Conservation (phyloP, 2,113 vertebrate genomes). For the Ammodytes marinus region DNA sequence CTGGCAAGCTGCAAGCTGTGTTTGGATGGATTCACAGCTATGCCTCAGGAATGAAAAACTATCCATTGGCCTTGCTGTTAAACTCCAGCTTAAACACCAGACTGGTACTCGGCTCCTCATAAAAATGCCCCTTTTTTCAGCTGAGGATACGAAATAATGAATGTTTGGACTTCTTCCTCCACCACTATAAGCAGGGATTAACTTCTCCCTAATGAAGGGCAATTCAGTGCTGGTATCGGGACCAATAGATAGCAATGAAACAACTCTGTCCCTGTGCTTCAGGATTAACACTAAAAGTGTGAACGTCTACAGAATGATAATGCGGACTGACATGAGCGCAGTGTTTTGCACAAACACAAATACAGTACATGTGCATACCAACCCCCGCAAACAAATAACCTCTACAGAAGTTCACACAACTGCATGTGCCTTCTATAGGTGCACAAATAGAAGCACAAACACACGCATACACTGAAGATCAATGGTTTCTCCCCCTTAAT, state of each 20-base stretch:
- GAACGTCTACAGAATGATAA: conserved; percentile 49
- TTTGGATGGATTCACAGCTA: neutral
- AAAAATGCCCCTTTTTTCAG: conserved; percentile 29
- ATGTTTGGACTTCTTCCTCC: conserved; percentile 49
- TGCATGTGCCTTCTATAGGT: neutral
- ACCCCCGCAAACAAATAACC: conserved; percentile 5
- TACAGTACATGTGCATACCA: neutral
- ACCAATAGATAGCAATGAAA: conserved; percentile 45
- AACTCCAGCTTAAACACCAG: conserved; percentile 21
- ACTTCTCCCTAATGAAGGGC: conserved; percentile 75
- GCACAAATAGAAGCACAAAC: conserved; percentile 12
- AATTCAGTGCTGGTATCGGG: conserved; percentile 63
- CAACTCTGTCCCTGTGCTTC: conserved; percentile 22
- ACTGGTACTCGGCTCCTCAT: conserved; percentile 18
- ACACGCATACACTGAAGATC: conserved; percentile 38
- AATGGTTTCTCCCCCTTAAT: conserved; percentile 18
- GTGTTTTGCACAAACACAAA: neutral
- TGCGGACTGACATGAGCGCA: conserved; percentile 6
- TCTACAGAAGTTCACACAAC: conserved; percentile 26
- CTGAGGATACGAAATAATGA: conserved; percentile 40
- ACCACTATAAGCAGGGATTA: conserved; percentile 72
- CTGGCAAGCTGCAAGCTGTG: conserved; percentile 6
- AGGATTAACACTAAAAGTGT: conserved; percentile 63
- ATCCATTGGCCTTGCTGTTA: conserved; percentile 9
- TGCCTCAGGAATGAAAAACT: neutral